Percentiles rank a stretch among this genome's conserved stretches.
phyloP scores from a whole-genome alignment of 2,113 vertebrate genomes.

The Peromyscus leucopus region DNA sequence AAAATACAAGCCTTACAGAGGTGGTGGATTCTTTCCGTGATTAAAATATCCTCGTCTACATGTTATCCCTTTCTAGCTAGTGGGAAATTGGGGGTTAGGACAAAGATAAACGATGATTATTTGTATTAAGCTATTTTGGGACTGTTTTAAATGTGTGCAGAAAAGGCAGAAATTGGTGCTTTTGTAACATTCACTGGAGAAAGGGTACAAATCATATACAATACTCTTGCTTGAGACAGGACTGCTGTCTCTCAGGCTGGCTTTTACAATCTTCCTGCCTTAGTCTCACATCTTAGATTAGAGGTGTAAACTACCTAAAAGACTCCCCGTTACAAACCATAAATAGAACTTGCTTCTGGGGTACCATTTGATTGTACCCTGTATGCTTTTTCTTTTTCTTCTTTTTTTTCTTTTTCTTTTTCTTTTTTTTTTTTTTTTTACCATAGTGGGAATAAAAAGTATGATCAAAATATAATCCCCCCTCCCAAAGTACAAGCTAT shows the following conservation, averaged over 20 bases:
- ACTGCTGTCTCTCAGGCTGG: too few relatives aligned
- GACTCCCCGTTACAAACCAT: not conserved
- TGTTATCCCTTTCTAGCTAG: not conserved
- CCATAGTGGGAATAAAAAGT: not conserved
- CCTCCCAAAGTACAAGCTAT: too few relatives aligned
- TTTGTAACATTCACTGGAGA: not conserved
- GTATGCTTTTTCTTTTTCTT: conserved; percentile 3
- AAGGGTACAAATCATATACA: not conserved
- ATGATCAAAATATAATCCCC: not conserved
- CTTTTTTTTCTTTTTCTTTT: not conserved
- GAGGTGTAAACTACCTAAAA: not conserved
- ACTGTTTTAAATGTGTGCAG: conserved; percentile 8
- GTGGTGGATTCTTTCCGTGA: not conserved
- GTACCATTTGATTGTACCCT: not conserved
- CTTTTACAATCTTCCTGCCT: not conserved
- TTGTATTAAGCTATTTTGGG: not conserved
- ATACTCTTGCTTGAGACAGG: not conserved
- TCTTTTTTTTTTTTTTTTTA: conserved; percentile 4
- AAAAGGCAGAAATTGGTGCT: not conserved
- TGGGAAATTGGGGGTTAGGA: not conserved
- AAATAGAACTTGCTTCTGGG: not conserved
- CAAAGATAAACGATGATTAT: not conserved
- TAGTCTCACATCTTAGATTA: not conserved
- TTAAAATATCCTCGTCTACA: not conserved
- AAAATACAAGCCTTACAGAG: not conserved